Base-by-base conservation (phyloP, 2,888 invertebrate genomes). In the Blera fallax region DNA sequence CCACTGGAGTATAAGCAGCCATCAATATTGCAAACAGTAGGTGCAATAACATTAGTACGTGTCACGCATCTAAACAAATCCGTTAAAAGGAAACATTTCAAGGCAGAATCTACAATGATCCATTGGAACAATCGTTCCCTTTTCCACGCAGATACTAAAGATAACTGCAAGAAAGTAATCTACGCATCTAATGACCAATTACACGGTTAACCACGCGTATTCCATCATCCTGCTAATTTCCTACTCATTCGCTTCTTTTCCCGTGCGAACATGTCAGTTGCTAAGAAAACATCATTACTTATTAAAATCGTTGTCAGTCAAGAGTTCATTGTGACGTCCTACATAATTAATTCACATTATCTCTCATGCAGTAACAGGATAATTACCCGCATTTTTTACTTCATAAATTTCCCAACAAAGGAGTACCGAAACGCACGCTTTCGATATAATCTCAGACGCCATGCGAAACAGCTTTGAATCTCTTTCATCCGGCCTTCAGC, bases 271-370 rank as follows among this genome's bases (percentile, higher is more conserved):
- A 45, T 18, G 29, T 27, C 45, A 45, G 45, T 32, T 7, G 27
- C 1, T 32, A 14, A 43, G 14, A 24, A 10, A 45, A 27, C 62
- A 24, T 45, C 16, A 45, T 10, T 14, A 62, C 29, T 45, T 18
- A 45, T 32, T 48, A 1, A 64, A 64, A 29, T 24, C 45, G 10
- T 5, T 18, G 16, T 45, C 56, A 56, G 32, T 50, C 50, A 14
- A 29, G 54, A 56, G 32, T 56, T 56, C 56, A 34, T 34, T 56
- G 56, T 56, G 29, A 16, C 29, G 0, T 14, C 16, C 14, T 24
- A n/a, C 43, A 40, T 40, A 27, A 64, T 45, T 64, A 64, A 64
- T 64, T 18, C 29, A 18, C n/a, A 50, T 50, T 50, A 48, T 48
- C 45, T 21, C 34, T 48, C 32, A 64, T 21, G 34, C 32, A 21